Conservation (phyloP, 2,888 invertebrate genomes). For the Drosophila tanythrix region DNA sequence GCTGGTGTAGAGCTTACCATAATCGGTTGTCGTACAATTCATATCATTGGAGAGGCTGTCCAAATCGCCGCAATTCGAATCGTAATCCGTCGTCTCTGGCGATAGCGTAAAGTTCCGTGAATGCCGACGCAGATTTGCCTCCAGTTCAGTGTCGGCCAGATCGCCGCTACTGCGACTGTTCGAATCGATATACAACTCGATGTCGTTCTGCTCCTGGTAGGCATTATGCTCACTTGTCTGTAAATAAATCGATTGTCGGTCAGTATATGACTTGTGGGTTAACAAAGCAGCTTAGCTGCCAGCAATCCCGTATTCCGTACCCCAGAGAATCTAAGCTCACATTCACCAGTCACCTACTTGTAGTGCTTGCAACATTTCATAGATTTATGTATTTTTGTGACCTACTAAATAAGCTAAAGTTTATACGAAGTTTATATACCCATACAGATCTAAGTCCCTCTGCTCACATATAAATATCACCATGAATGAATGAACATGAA, state of each 20-base stretch:
- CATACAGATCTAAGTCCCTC: neutral
- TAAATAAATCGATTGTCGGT: neutral
- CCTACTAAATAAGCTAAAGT: neutral
- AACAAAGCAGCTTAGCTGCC: neutral
- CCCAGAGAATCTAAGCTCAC: neutral
- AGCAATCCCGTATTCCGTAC: neutral
- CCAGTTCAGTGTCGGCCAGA: slow-evolving; percentile 83
- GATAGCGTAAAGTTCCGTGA: slow-evolving; percentile 95
- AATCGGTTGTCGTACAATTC: slow-evolving; percentile 85
- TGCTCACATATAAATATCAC: too few species aligned
- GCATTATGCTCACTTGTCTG: slow-evolving; percentile 65
- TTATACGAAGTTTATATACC: neutral
- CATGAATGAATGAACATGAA: too few species aligned
- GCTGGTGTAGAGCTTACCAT: slow-evolving; percentile 89
- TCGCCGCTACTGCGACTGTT: slow-evolving; percentile 85
- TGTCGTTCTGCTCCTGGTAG: slow-evolving; percentile 84
- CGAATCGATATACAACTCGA: slow-evolving; percentile 84
- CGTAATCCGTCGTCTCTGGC: slow-evolving; percentile 96
- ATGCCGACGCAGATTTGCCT: slow-evolving; percentile 85
- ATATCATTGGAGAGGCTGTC: slow-evolving; percentile 88
- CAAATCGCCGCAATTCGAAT: slow-evolving; percentile 93
- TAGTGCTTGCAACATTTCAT: neutral
- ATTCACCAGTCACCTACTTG: neutral
- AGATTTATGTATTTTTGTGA: neutral
- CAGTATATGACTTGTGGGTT: neutral